Evolutionary conservation across 1,140 invertebrate genomes (phyloP), one percentile per base, ranked within the genome.

Genomic region (Cherax destructor): DNA sequence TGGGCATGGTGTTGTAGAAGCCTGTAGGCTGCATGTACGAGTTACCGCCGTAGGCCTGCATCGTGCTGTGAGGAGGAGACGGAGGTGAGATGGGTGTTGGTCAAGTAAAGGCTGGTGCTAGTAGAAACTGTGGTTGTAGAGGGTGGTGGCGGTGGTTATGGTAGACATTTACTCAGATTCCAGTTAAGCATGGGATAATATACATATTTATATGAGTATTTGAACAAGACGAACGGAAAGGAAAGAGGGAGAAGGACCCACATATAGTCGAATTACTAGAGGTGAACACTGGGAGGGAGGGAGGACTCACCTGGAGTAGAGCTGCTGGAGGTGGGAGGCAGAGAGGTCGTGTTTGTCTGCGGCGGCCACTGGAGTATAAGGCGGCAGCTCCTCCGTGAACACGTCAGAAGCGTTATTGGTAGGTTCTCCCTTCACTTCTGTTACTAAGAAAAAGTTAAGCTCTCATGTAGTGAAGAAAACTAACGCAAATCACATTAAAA

Each of bases 1-100:
- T 93, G 41, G 92, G 92, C 91, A 93, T 90, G 13, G 92, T 49
- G 52, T 93, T 93, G 89, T 93, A 93, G 49, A 93, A 92, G 65
- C 90, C 91, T 18, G 74, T 77, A 4, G 92, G 81, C 81, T 93
- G 92, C 92, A 93, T 93, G 83, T 93, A 93, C 77, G 92, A 91
- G 81, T 93, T 91, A 16, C 91, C 88, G 30, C 92, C 89, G 85
- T 93, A 93, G 16, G 92, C 89, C 87, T 93, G 92, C 92, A 93
- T 93, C 49, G 92, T 91, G 87, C 92, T 92, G 84, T 18, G 69
- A 24, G 77, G 49, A 41, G 30, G n/a, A n/a, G 47, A n/a, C 16
- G 47, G 21, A 49, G 50, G 21, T 11, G 30, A 18, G 30, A 41
- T 41, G 30, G 52, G 52, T 56, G 52, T 9, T 56, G 52, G 52